A percentile compares a stretch with the other conserved stretches of the same genome.
Conservation (phyloP, 2,888 invertebrate species). For the Synanthedon andrenaeformis region DNA sequence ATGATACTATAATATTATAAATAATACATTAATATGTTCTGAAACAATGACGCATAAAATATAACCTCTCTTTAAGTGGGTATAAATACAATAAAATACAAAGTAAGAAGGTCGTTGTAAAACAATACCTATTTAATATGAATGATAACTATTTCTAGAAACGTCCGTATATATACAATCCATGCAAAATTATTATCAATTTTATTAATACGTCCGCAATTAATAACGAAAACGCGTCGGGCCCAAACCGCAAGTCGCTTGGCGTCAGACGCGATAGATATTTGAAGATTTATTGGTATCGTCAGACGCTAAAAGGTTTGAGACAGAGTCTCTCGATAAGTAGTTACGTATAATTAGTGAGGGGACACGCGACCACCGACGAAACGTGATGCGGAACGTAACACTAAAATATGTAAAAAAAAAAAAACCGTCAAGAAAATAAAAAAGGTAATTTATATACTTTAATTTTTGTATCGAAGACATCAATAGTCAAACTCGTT, state of each 20-base stretch:
- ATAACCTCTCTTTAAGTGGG: too few relatives aligned
- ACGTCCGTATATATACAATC: neutral
- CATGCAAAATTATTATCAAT: neutral
- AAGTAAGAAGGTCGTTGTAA: too few relatives aligned
- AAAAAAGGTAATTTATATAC: too few relatives aligned
- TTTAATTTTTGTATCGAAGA: too few relatives aligned
- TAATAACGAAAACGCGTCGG: slow-evolving; percentile 29
- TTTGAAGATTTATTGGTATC: slow-evolving; percentile 57
- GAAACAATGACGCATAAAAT: too few relatives aligned
- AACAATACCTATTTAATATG: too few relatives aligned
- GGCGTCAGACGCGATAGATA: slow-evolving; percentile 38
- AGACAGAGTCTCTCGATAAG: slow-evolving; percentile 48
- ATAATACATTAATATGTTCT: too few relatives aligned
- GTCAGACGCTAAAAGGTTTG: slow-evolving; percentile 60
- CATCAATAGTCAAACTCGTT: too few relatives aligned
- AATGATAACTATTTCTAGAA: too few relatives aligned
- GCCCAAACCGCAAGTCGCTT: slow-evolving; percentile 15
- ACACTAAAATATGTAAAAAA: slow-evolving; percentile 3
- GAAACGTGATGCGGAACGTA: slow-evolving; percentile 7
- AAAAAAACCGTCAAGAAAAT: too few relatives aligned
- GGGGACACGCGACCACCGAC: slow-evolving; percentile 58
- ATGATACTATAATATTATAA: too few relatives aligned
- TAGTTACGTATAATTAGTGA: slow-evolving; percentile 54
- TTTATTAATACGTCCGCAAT: slow-evolving; percentile 46
- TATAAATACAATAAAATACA: too few relatives aligned